Conservation (phyloP, 2,113 vertebrate genomes). For the Cricetomys ansorgei region DNA sequence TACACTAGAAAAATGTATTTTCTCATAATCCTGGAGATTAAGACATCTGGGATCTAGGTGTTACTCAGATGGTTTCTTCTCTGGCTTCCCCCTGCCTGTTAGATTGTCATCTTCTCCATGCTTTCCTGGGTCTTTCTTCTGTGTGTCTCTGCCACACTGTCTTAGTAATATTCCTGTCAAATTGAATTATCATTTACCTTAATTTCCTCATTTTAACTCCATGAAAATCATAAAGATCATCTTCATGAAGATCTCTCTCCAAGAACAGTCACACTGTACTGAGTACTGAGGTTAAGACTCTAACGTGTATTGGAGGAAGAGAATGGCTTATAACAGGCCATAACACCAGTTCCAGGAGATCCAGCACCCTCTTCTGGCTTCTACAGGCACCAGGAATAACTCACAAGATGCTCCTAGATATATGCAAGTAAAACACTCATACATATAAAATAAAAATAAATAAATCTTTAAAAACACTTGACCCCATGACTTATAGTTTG, state of each 20-base stretch:
- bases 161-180: background rate
- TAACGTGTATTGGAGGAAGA: background rate
- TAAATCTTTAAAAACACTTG: background rate
- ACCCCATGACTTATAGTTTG: slow-evolving; percentile 18
- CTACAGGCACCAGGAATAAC: background rate
- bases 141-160: background rate
- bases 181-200: background rate
- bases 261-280: background rate
- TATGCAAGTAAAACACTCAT: background rate
- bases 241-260: background rate
- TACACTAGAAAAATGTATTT: background rate
- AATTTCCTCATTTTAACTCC: background rate
- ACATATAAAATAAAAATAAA: background rate
- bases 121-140: background rate
- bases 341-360: background rate
- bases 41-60: background rate
- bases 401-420: background rate
- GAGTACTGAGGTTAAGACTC: background rate
- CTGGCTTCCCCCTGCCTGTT: background rate
- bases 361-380: background rate
- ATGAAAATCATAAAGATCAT: background rate
- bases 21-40: background rate
- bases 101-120: background rate
- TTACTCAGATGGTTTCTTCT: background rate
- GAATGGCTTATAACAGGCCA: background rate